Conservation (phyloP, 2,113 vertebrate species). For the Paralichthys olivaceus region DNA sequence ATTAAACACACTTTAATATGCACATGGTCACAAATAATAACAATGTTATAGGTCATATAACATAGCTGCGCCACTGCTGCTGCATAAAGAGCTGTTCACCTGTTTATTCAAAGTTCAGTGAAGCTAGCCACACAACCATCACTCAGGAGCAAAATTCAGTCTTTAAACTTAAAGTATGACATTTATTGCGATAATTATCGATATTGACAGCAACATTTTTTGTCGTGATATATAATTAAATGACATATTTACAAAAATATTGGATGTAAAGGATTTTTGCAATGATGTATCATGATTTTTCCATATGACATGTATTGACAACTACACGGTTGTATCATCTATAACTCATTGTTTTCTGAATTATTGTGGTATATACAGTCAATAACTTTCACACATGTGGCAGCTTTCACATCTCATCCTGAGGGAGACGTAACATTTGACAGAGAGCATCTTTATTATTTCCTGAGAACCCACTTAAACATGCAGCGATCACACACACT, state of each 20-base stretch:
- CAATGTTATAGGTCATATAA: not conserved
- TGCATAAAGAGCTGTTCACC: too few species aligned
- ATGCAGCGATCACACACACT: constrained; percentile 47
- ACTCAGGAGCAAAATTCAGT: too few species aligned
- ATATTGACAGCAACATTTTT: too few species aligned
- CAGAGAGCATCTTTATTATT: constrained; percentile 49
- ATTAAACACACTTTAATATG: not conserved
- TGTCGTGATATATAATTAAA: too few species aligned
- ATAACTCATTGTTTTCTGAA: not conserved
- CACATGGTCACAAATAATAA: not conserved
- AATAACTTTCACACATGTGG: not conserved
- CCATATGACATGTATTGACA: not conserved
- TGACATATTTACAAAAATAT: not conserved
- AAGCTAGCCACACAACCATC: too few species aligned
- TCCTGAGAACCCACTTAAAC: constrained; percentile 45
- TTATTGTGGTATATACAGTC: not conserved
- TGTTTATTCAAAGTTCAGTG: not conserved
- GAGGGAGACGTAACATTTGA: constrained; percentile 40
- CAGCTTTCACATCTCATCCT: not conserved
- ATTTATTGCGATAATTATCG: too few species aligned
- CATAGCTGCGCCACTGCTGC: too few species aligned
- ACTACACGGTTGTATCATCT: not conserved
- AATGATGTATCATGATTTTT: not conserved
- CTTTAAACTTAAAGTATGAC: too few species aligned
- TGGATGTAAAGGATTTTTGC: not conserved